Evolutionary conservation across 2,797 vertebrate genomes (phyloP).

Genomic region (Apogon talboti): DNA sequence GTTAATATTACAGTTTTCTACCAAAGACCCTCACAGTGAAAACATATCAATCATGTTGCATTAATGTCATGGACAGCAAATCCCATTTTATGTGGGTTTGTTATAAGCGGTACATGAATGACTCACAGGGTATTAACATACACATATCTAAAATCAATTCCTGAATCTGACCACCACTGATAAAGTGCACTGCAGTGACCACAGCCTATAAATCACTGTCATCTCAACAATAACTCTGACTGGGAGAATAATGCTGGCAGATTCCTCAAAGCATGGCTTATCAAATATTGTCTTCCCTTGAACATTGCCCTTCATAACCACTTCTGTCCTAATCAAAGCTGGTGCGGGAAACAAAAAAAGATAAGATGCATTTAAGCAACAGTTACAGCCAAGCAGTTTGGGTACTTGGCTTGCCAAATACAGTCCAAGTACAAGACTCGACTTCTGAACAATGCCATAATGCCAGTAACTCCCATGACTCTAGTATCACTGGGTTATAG

Average conservation of each 20-base stretch:
- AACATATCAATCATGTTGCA: constrained; percentile 19
- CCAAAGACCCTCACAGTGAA: not conserved
- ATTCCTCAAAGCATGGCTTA: constrained; percentile 42
- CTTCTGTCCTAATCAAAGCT: constrained; percentile 31
- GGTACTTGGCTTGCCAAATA: not conserved
- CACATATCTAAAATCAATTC: constrained; percentile 19
- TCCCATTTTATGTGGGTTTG: not conserved
- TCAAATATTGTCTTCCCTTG: constrained; percentile 41
- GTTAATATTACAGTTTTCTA: not conserved
- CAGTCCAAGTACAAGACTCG: not conserved
- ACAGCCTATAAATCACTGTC: constrained; percentile 24
- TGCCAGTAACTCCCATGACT: constrained; percentile 28
- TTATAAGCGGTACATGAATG: not conserved
- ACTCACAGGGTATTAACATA: not conserved
- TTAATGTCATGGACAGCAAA: not conserved
- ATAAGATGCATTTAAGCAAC: constrained; percentile 35
- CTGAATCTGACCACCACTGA: constrained; percentile 27
- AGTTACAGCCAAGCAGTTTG: not conserved
- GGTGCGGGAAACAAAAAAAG: not conserved
- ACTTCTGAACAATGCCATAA: constrained; percentile 29
- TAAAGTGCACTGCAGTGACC: constrained; percentile 13
- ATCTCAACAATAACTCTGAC: constrained; percentile 12
- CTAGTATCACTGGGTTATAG: constrained; percentile 2
- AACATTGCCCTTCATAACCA: constrained; percentile 50
- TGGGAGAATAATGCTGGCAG: constrained; percentile 6